Evolutionary conservation across 1,140 invertebrate genomes (phyloP), one percentile per base, ranked within the genome.

Genomic region (Drosophila hydei): DNA sequence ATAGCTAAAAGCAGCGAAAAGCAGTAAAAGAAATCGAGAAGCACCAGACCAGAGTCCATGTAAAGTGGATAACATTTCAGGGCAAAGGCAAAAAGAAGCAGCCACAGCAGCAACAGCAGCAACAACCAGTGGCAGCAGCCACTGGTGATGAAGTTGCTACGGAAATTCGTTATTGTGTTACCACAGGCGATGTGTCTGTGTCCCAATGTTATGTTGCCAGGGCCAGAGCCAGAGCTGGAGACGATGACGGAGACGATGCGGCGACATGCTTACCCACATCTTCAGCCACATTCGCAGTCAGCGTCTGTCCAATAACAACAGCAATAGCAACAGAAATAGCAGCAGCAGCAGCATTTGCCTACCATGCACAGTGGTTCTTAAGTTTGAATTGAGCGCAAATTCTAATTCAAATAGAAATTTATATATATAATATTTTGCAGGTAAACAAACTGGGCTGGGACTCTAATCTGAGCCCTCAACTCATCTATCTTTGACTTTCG

Each of bases 161-260:
- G 84, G 84, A 89, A 89, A 89, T 89, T 89, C 84, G 84, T 89
- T 89, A 89, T 89, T 89, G 84, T 89, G 84, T 89, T 89, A 89
- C 84, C 84, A 89, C 84, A 89, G 84, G 84, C 84, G 85, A 90
- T 89, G 79, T 89, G 72, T 88, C 84, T 85, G 79, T 85, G 72
- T 89, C 68, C 78, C 83, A 81, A 81, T 80, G 84, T 87, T 78
- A 70, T 80, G 84, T 87, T 76, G 79, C 67, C 61, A 54, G 54
- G 54, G 80, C 54, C 76, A 60, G 47, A 33, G 55, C 42, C 48
- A 21, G 16, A 21, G 18, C 19, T 19, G 25, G 45, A 23, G 19
- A 14, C 51, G 18, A 11, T 14, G 16, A 8, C 33, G 18, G 30
- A 19, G 50, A 50, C 33, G 51, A 11, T 40, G 30, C 51, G 33